A percentile compares a stretch with the other conserved stretches of the same genome.
Evolutionary conservation across 2,797 vertebrate genomes (phyloP).

Genomic region (Malacoctenus gilli): DNA sequence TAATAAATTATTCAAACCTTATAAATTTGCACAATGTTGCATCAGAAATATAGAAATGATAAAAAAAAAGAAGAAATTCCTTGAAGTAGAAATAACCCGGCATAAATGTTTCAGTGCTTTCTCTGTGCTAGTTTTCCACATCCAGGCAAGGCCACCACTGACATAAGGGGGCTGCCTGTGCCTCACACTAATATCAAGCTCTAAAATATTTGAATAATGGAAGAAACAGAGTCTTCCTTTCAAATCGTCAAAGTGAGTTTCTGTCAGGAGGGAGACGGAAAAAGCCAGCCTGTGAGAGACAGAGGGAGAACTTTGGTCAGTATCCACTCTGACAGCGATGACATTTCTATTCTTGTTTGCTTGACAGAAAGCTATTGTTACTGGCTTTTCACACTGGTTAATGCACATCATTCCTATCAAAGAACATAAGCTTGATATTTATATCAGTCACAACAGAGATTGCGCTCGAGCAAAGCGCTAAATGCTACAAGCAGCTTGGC

Average conservation of each 20-base stretch:
- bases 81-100: conserved; percentile 78
- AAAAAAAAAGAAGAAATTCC: conserved; percentile 70
- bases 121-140: conserved; percentile 54
- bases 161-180: conserved; percentile 54
- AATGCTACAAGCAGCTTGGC: conserved; percentile 38
- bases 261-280: conserved; percentile 73
- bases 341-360: conserved; percentile 82
- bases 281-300: conserved; percentile 56
- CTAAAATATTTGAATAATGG: conserved; percentile 84
- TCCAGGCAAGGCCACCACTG: conserved; percentile 61
- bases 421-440: conserved; percentile 74
- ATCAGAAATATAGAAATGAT: conserved; percentile 80
- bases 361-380: conserved; percentile 84
- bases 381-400: conserved; percentile 73
- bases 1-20: conserved; percentile 77
- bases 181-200: conserved; percentile 75
- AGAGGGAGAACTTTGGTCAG: conserved; percentile 78
- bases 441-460: conserved; percentile 71
- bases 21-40: conserved; percentile 81
- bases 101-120: conserved; percentile 80
- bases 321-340: conserved; percentile 79
- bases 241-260: conserved; percentile 81
- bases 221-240: conserved; percentile 77
- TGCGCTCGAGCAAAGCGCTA: conserved; percentile 41
- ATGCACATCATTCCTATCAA: conserved; percentile 76